Percentiles rank a stretch among this genome's conserved stretches.
Evolutionary conservation across 2,888 invertebrate genomes (phyloP).

Genomic region (Luperina testacea): DNA sequence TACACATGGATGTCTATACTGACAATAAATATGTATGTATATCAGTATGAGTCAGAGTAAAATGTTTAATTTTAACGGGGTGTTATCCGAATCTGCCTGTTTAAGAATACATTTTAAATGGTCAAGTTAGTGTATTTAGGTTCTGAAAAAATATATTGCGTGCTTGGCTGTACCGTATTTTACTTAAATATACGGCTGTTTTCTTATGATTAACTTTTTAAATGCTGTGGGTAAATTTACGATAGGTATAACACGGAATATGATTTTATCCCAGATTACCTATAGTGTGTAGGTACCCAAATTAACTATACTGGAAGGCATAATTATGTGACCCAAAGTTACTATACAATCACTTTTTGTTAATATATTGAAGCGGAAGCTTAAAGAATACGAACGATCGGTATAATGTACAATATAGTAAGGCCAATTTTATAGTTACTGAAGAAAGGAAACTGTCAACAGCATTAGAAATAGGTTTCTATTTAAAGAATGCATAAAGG

Average conservation of each 20-base stretch:
- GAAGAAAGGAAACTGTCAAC: background rate
- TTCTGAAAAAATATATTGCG: background rate
- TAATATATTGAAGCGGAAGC: background rate
- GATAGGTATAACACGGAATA: background rate
- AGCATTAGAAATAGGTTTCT: background rate
- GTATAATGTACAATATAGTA: background rate
- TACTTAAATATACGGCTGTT: background rate
- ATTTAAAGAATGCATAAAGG: background rate
- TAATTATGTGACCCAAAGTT: background rate
- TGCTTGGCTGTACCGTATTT: background rate
- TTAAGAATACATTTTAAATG: too few species aligned
- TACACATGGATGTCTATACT: background rate
- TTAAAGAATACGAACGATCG: background rate
- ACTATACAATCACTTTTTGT: background rate
- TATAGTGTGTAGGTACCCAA: background rate
- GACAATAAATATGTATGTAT: conserved; percentile 4
- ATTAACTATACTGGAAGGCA: too few species aligned
- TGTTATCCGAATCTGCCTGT: too few species aligned
- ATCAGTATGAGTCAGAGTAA: conserved; percentile 6
- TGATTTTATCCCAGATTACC: background rate
- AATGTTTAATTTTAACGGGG: background rate
- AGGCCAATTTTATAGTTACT: background rate
- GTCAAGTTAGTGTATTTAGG: too few species aligned
- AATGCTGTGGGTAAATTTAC: too few species aligned
- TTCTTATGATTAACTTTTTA: too few species aligned